phyloP scores from a whole-genome alignment of 2,797 vertebrate genomes.

The Bothrops alternatus region DNA sequence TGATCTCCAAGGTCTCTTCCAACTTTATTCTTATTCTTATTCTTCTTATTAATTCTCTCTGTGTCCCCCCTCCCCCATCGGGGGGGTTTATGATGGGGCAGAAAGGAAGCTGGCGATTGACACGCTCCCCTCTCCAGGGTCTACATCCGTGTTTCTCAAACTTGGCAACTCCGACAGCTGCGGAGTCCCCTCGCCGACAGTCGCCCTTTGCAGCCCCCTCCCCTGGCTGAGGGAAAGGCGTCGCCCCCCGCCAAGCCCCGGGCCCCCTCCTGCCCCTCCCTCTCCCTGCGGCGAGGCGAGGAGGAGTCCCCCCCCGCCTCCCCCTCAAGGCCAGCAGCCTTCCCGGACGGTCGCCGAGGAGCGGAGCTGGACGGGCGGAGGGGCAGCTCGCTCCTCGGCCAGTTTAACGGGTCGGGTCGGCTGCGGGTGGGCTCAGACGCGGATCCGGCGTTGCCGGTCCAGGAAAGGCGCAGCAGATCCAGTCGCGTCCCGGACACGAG shows the following conservation, averaged over 20 bases:
- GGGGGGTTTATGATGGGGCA: background rate
- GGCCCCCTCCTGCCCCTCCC: background rate
- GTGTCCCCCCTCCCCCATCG: too few species aligned
- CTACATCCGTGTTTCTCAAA: background rate
- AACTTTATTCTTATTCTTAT: too few species aligned
- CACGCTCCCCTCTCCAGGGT: background rate
- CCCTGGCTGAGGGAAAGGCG: background rate
- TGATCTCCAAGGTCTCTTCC: too few species aligned
- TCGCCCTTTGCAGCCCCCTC: background rate
- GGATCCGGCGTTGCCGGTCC: background rate
- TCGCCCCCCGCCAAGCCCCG: background rate
- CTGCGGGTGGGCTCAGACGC: background rate
- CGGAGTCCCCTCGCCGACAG: too few species aligned
- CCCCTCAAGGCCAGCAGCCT: background rate
- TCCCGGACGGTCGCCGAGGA: background rate
- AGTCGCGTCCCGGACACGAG: background rate
- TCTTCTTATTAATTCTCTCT: too few species aligned
- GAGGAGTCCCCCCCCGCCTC: too few species aligned
- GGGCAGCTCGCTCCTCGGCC: background rate
- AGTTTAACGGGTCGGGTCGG: accelerated
- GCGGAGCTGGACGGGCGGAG: background rate
- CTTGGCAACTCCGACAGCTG: background rate
- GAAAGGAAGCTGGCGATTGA: background rate
- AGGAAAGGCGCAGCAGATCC: background rate
- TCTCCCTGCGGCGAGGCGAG: background rate